Evolutionary conservation across 2,888 invertebrate genomes (phyloP), one percentile per base, ranked within the genome.

Genomic region (Cancer borealis): DNA sequence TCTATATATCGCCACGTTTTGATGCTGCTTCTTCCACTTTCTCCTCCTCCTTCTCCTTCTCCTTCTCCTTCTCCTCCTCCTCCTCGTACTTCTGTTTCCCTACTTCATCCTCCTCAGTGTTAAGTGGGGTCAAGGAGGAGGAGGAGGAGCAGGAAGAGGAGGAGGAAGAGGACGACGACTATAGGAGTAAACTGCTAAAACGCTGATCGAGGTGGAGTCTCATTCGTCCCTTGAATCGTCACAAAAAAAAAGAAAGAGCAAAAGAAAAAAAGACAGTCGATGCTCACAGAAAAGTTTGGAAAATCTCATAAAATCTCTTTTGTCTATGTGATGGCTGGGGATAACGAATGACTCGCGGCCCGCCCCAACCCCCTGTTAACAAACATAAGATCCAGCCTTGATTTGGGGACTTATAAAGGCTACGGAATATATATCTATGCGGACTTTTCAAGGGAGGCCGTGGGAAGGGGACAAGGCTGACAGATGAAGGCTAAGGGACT

Each of bases 251-350:
- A 54, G 12, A 54, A 14, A 17, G 17, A 1, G 12, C 6, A 17
- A 54, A 10, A 54, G 1, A n/a, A 73, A 92, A 91, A 92, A 87
- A 93, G 73, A 12, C 39, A 88, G 89, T 92, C 92, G 92, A 94
- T 94, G 88, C 94, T 94, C 92, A 92, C 94, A 92, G 94, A 92
- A 94, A 94, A 94, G 54, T 94, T 94, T 5, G 94, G 94, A 92
- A 94, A 94, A 94, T 94, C 92, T 88, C 92, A 94, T 94, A 94
- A 94, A 94, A 94, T 94, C 94, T 89, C 94, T 92, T 94, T 94
- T 94, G 94, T 94, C 94, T 94, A 94, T 94, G 92, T 94, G 94
- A 94, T 94, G 92, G 94, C 89, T 49, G 39, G 89, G 94, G 94
- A 94, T 94, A 94, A 94, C 94, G 91, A 91, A 94, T 94, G 94